These are phyloP conservation scores for Hycleus phaleratus DNA, from an alignment of 1,140 invertebrate species.

Conservation along the genomic window DNA sequence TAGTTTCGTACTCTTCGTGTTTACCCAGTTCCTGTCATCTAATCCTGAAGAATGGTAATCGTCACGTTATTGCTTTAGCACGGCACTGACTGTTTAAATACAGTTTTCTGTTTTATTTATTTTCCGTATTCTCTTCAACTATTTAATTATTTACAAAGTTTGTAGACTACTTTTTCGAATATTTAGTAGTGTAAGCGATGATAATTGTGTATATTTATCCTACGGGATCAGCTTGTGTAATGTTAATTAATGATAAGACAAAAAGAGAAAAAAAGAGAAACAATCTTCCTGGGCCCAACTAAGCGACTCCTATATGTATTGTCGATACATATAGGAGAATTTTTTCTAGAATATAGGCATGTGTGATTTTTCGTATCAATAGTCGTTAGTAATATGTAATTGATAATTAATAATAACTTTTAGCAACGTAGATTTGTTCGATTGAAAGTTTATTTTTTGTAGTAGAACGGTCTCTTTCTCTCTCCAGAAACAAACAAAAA, in stretches of 20 bases:
- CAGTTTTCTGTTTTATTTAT: conserved; percentile 21
- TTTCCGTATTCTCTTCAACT: too few relatives aligned
- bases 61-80: conserved; percentile 23
- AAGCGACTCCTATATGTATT: conserved; percentile 34
- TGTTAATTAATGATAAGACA: conserved; percentile 27
- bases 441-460: background rate
- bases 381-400: conserved; percentile 37
- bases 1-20: conserved; percentile 5
- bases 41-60: background rate
- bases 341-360: conserved; percentile 34
- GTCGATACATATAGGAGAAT: too few relatives aligned
- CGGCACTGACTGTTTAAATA: conserved; percentile 25
- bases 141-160: too few relatives aligned
- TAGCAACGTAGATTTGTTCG: background rate
- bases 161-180: conserved; percentile 16
- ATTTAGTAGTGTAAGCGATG: conserved; percentile 31
- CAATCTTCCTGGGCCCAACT: conserved; percentile 44
- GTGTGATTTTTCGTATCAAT: conserved; percentile 42
- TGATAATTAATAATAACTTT: conserved; percentile 13
- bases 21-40: conserved; percentile 2
- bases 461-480: background rate
- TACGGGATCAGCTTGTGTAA: conserved; percentile 36
- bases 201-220: conserved; percentile 27
- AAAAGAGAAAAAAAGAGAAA: conserved; percentile 18
- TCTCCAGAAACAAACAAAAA: background rate